Evolutionary conservation across 2,113 vertebrate genomes (phyloP).

Genomic region (Nesospiza acunhae): DNA sequence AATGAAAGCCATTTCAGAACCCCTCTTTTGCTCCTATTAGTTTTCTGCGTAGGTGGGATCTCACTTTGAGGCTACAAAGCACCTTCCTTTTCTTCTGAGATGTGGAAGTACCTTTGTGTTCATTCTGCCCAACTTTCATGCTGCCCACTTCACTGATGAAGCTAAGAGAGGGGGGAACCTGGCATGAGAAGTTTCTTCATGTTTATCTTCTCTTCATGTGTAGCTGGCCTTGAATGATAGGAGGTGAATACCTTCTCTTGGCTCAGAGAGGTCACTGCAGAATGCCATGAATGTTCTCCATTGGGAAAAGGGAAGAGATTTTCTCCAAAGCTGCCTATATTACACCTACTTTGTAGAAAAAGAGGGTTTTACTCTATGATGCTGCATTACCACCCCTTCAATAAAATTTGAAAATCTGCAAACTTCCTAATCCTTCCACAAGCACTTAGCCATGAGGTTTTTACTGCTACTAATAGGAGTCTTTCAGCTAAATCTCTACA

Average conservation of each 20-base stretch:
- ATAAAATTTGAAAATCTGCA: constrained; percentile 31
- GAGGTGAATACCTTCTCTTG: background rate
- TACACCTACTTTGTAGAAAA: background rate
- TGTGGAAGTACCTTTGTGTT: background rate
- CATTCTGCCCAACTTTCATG: background rate
- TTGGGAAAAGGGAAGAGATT: background rate
- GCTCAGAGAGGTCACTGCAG: background rate
- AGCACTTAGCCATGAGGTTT: constrained; percentile 39
- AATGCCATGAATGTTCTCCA: background rate
- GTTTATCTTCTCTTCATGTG: background rate
- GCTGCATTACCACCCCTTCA: background rate
- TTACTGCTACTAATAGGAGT: constrained; percentile 45
- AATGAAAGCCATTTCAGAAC: background rate
- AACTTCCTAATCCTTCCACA: constrained; percentile 41
- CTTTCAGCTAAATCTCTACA: constrained; percentile 36
- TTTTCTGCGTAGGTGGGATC: background rate
- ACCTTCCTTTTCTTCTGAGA: background rate
- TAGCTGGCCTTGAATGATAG: background rate
- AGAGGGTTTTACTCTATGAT: background rate
- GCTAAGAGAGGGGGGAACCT: background rate
- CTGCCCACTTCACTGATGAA: background rate
- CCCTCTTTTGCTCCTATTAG: background rate
- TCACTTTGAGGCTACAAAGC: background rate
- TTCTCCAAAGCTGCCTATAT: background rate
- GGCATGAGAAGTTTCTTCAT: background rate